Evolutionary conservation across 2,888 invertebrate species (phyloP), one percentile per base, ranked within the genome.

Genomic region (Tolmerus cingulatus): DNA sequence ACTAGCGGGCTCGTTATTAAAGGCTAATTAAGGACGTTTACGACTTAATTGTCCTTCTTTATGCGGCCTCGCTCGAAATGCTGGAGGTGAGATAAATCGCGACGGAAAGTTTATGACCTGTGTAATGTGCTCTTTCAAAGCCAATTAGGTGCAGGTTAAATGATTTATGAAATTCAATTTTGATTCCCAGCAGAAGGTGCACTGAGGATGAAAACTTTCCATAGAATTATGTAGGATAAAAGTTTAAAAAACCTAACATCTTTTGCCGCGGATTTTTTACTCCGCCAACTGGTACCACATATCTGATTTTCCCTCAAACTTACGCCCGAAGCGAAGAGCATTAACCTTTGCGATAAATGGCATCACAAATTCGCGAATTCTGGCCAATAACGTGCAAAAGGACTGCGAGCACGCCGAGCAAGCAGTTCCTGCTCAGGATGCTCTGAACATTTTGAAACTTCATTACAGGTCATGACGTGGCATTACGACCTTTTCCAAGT

Each of bases 141-240:
- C 74, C 74, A 85, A 85, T 85, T 85, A 85, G 30, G 43, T 43
- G 27, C 85, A 43, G 30, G 34, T 12, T 74, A 85, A 74, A 74
- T 74, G 74, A 85, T 85, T 85, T 85, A 46, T 74, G 74, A 57
- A 74, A 85, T 85, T 85, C 85, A 85, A 85, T 85, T 74, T 85
- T 23, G 8, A 66, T 7, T 66, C 27, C 51, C n/a, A 16, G 51
- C n/a, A 16, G 7, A 51, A 51, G 5, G 7, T 19, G 51, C 51
- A 19, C 5, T 7, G 19, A 51, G 4, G 51, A 51, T 16, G 51
- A n/a, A 16, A n/a, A 7, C 16, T 19, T 19, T 16, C 2, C n/a
- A 51, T 19, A 51, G 7, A 51, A 16, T 1, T n/a, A 5, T 51
- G 51, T 51, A 5, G 3, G 43, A 14, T 46, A 46, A 46, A 66